These are phyloP conservation scores for Plectus sambesii DNA, from an alignment of 1,140 invertebrate species.

Conservation along the genomic window DNA sequence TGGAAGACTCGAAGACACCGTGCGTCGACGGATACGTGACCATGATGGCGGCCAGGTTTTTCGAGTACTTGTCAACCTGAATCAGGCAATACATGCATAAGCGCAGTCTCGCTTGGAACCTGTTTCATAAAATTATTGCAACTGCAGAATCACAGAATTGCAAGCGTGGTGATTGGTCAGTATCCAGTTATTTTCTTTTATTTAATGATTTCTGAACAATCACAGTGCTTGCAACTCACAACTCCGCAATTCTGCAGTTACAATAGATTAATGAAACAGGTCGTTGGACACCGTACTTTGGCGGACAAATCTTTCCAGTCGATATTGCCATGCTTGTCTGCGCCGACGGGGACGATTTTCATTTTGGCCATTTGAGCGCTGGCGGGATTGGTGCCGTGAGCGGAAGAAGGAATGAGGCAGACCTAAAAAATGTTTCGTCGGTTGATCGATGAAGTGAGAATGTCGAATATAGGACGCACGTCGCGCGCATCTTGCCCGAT, in stretches of 20 bases:
- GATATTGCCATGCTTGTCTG: conserved; percentile 72
- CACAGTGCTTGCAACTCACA: too few species aligned
- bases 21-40: conserved; percentile 98
- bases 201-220: too few species aligned
- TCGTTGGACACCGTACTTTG: conserved; percentile 62
- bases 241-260: too few species aligned
- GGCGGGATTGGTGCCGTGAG: conserved; percentile 96
- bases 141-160: too few species aligned
- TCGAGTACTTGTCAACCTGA: conserved; percentile 64
- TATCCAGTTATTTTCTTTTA: too few species aligned
- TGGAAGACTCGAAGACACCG: conserved; percentile 92
- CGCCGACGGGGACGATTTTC: conserved; percentile 77
- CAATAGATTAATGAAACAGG: neutral
- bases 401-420: conserved; percentile 91
- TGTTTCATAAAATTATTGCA: too few species aligned
- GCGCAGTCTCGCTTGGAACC: too few species aligned
- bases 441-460: neutral
- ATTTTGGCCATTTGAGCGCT: conserved; percentile 98
- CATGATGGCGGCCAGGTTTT: conserved; percentile 88
- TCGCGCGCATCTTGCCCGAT: conserved; percentile 68
- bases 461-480: conserved; percentile 45
- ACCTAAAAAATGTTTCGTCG: conserved; percentile 49
- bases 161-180: too few species aligned
- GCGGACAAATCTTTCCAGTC: conserved; percentile 73
- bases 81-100: too few species aligned